Percentiles rank a stretch among this genome's conserved stretches.
Evolutionary conservation across 2,797 vertebrate genomes (phyloP).

Genomic region (Sebastes elongatus): DNA sequence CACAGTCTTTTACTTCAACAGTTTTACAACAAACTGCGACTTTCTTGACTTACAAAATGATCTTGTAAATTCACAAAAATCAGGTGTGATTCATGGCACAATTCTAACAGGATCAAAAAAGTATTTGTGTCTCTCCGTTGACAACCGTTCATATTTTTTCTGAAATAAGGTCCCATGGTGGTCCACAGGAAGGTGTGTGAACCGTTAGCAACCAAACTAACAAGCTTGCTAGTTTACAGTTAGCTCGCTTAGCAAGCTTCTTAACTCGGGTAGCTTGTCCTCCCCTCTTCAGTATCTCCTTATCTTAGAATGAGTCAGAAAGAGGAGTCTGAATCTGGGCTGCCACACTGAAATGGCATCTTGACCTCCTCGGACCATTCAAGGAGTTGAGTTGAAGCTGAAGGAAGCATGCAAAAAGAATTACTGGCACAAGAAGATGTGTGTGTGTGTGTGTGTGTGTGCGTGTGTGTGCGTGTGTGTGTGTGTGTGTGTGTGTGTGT

Average conservation of each 20-base stretch:
- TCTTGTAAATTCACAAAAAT: no score
- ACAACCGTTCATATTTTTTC: no score
- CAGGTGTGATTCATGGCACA: no score
- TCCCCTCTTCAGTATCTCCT: neutral
- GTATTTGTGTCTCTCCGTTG: no score
- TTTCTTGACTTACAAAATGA: no score
- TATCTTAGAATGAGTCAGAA: neutral
- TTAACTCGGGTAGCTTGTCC: neutral
- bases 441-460: neutral
- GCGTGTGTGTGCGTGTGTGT: neutral
- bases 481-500: neutral
- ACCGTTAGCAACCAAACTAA: neutral
- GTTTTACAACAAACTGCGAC: no score
- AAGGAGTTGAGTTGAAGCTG: constrained; percentile 32
- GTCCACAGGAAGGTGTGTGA: fast-evolving
- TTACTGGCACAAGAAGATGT: constrained; percentile 9
- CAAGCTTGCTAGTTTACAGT: neutral
- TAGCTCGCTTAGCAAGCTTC: neutral
- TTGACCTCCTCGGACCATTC: constrained; percentile 23
- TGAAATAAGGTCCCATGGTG: no score
- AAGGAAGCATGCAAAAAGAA: constrained; percentile 28
- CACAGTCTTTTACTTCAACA: no score
- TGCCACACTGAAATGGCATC: constrained; percentile 21
- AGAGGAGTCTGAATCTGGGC: constrained; percentile 36
- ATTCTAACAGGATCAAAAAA: no score